phyloP scores from a whole-genome alignment of 2,888 invertebrate species.

The Brachylomia viminalis region DNA sequence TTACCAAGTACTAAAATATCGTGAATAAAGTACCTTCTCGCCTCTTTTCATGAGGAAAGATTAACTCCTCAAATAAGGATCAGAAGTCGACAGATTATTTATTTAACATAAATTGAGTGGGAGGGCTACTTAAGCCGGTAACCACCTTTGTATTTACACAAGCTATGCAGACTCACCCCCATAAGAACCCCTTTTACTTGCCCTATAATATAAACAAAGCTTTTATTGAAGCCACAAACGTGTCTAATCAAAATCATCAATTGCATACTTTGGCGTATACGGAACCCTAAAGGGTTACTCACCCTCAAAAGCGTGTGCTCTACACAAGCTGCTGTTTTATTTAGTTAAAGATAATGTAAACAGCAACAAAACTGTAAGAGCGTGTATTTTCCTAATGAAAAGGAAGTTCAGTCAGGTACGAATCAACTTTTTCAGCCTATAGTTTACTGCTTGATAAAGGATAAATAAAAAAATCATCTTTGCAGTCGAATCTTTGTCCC shows the following conservation, averaged over 20 bases:
- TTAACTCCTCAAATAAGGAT: neutral
- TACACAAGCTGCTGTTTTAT: slow-evolving; percentile 10
- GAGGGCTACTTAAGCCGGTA: slow-evolving; percentile 10
- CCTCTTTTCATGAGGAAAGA: slow-evolving; percentile 6
- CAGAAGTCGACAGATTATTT: slow-evolving; percentile 30
- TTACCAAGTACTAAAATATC: slow-evolving; percentile 6
- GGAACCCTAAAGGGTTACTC: slow-evolving; percentile 33
- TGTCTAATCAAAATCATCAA: slow-evolving; percentile 57
- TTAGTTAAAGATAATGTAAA: neutral
- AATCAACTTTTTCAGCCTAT: neutral
- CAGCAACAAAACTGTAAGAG: neutral
- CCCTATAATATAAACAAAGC: slow-evolving; percentile 44
- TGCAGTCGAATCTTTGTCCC: too few species aligned
- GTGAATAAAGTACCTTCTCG: neutral
- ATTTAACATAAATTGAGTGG: slow-evolving; percentile 34
- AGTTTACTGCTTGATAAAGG: neutral
- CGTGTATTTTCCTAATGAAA: neutral
- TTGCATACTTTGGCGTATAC: slow-evolving; percentile 46
- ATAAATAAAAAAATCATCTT: neutral
- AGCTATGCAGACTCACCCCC: slow-evolving; percentile 26
- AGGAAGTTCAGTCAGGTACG: neutral
- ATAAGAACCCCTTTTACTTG: slow-evolving; percentile 24
- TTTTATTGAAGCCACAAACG: slow-evolving; percentile 55
- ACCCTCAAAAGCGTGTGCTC: slow-evolving; percentile 15
- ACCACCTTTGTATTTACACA: slow-evolving; percentile 33